Conservation (phyloP, 2,113 vertebrate species). For the Balaenoptera acutorostrata region DNA sequence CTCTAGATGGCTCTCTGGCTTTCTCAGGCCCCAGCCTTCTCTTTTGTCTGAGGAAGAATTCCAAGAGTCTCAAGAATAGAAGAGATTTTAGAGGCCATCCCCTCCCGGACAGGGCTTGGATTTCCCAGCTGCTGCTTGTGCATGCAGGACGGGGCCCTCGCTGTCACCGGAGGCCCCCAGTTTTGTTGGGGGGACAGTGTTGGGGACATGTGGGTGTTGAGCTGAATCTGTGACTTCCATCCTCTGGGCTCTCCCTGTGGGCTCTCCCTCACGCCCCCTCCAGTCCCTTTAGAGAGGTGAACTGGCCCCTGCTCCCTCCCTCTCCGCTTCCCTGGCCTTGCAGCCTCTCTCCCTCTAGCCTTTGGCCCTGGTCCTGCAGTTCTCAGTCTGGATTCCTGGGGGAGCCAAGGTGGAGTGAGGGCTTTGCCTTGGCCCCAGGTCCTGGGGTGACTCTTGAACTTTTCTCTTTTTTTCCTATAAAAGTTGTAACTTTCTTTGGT, state of each 20-base stretch:
- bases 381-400: background rate
- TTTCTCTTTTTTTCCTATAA: background rate
- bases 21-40: background rate
- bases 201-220: background rate
- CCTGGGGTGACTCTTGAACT: background rate
- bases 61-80: background rate
- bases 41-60: background rate
- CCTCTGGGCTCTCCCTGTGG: background rate
- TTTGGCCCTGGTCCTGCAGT: background rate
- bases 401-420: background rate
- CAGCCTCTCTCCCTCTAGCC: background rate
- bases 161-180: background rate
- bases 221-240: background rate
- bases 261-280: background rate
- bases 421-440: background rate
- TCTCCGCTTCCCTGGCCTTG: background rate
- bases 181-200: background rate
- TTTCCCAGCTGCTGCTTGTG: background rate
- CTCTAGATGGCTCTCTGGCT: background rate
- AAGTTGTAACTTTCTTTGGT: background rate
- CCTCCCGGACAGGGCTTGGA: background rate
- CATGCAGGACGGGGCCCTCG: rapidly evolving
- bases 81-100: background rate
- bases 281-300: background rate
- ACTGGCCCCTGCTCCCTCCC: too few species aligned